Evolutionary conservation across 2,113 vertebrate genomes (phyloP).

Genomic region (Ahaetulla prasina): DNA sequence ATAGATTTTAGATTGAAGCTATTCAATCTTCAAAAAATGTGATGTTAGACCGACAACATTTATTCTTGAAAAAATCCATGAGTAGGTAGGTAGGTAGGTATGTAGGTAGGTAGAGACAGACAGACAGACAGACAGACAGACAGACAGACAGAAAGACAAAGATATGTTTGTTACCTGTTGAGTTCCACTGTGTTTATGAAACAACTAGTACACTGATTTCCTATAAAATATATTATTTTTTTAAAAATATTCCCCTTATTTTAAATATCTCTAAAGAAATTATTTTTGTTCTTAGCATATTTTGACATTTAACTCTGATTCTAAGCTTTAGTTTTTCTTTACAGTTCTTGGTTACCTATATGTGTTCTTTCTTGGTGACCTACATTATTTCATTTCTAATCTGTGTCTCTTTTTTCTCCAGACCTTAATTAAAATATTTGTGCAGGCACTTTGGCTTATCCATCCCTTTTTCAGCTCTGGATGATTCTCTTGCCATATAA

Average conservation of each 20-base stretch:
- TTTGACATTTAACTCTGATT: background rate
- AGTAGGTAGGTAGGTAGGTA: background rate
- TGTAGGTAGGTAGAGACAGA: too few relatives aligned
- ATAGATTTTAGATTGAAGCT: background rate
- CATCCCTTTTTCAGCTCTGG: background rate
- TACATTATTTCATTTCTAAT: background rate
- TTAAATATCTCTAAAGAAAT: background rate
- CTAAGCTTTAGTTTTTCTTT: background rate
- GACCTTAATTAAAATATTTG: background rate
- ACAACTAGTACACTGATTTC: background rate
- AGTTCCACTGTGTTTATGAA: background rate
- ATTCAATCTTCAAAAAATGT: background rate
- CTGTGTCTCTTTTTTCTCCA: background rate
- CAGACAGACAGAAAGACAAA: too few relatives aligned
- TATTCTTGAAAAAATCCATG: background rate
- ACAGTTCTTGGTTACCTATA: background rate
- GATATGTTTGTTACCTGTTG: background rate
- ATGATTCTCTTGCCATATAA: background rate
- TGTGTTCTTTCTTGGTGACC: background rate
- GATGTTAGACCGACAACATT: background rate
- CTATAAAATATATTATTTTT: background rate
- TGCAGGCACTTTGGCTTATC: background rate
- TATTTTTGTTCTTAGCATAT: background rate
- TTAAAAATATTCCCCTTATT: background rate
- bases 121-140: too few relatives aligned